Conservation (phyloP, 1,140 invertebrate species). For the Drosophila malerkotliana region DNA sequence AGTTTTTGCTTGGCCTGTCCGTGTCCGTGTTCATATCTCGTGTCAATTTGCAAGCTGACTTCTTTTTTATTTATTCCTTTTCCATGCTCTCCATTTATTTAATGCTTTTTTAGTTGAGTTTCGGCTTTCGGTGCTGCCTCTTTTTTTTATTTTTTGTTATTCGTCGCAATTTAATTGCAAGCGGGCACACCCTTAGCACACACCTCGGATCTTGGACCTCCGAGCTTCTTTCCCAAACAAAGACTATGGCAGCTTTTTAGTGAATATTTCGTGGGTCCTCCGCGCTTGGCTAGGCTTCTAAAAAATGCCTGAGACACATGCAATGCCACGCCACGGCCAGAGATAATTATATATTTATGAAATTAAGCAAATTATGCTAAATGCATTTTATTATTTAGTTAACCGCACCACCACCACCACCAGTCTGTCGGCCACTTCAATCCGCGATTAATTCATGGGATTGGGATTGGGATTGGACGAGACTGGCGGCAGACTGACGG, state of each 20-base stretch:
- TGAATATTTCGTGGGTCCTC: constrained; percentile 35
- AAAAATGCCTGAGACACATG: constrained; percentile 65
- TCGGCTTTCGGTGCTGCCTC: constrained; percentile 33
- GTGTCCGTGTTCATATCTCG: constrained; percentile 79
- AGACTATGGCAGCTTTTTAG: constrained; percentile 4
- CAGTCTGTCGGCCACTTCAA: constrained; percentile 45
- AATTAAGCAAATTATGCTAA: constrained; percentile 80
- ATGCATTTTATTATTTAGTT: constrained; percentile 77
- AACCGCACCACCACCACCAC: constrained; percentile 42
- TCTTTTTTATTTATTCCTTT: constrained; percentile 52
- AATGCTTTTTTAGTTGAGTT: constrained; percentile 70
- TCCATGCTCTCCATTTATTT: constrained; percentile 59
- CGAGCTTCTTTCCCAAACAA: no score
- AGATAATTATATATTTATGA: constrained; percentile 80
- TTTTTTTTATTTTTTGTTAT: constrained; percentile 41
- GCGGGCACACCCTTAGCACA: constrained; percentile 69
- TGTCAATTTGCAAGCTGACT: constrained; percentile 79
- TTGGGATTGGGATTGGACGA: constrained; percentile 13
- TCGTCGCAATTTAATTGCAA: constrained; percentile 69
- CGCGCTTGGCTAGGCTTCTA: constrained; percentile 68
- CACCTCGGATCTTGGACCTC: constrained; percentile 23
- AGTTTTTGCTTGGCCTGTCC: constrained; percentile 59
- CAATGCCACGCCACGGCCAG: constrained; percentile 58
- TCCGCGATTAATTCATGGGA: constrained; percentile 37
- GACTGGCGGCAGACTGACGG: constrained; percentile 37